A percentile compares a stretch with the other conserved stretches of the same genome.
phyloP scores from a whole-genome alignment of 2,797 vertebrate species.

The Sebastes kiyomatsui region DNA sequence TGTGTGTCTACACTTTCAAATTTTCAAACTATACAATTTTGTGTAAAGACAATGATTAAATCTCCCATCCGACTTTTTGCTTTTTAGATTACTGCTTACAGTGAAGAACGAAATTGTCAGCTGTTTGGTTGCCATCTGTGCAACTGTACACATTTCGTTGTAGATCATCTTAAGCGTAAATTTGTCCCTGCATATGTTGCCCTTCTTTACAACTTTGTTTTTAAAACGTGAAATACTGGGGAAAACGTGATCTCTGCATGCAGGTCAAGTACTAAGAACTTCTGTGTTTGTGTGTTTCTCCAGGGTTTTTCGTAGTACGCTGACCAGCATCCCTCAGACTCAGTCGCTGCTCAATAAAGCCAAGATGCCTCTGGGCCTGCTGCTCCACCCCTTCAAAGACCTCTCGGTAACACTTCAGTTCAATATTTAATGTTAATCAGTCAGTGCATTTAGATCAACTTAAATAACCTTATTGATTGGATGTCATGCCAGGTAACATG shows the following conservation, averaged over 20 bases:
- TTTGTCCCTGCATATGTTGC: background rate
- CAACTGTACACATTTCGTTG: too few species aligned
- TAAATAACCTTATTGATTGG: background rate
- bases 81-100: background rate
- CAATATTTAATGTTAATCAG: background rate
- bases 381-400: slow-evolving; percentile 98
- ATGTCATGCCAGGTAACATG: background rate
- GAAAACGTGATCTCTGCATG: background rate
- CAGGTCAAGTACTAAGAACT: background rate
- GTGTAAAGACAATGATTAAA: background rate
- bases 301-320: slow-evolving; percentile 93
- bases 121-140: background rate
- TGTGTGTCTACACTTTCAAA: background rate
- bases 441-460: background rate
- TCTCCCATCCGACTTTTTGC: too few species aligned
- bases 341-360: slow-evolving; percentile 97
- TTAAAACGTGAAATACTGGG: background rate
- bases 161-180: background rate
- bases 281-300: slow-evolving; percentile 32
- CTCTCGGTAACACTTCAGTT: slow-evolving; percentile 86
- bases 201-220: background rate
- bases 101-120: background rate
- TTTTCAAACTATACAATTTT: too few species aligned
- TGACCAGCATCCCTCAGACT: slow-evolving; percentile 97
- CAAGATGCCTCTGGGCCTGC: slow-evolving; percentile 95